Evolutionary conservation across 2,888 invertebrate species (phyloP), one percentile per base, ranked within the genome.

Genomic region (Eumacrocentrus americanus): DNA sequence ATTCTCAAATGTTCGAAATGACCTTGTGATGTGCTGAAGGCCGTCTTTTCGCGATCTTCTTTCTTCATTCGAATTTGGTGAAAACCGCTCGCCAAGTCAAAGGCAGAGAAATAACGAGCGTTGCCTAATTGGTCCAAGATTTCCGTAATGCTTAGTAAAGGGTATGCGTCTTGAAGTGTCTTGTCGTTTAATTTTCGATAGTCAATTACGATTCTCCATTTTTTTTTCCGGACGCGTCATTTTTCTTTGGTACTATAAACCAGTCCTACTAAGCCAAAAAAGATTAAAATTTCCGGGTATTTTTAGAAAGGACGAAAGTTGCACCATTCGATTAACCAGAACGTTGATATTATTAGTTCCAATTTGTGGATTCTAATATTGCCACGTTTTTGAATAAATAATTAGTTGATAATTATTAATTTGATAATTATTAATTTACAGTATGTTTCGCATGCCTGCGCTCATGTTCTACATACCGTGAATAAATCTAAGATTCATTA

Each of bases 11-110:
- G 63, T 22, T 66, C 47, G 7, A 57, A 63, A 52, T 61, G 59
- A 29, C 56, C 59, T n/a, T 47, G 47, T 2, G 47, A 48, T 5
- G 50, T 60, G 20, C 50, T 58, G 20, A 64, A 63, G 0, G 59
- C 51, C 14, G 58, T 65, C 47, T 63, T 60, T 1, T 55, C 14
- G 9, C 53, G 23, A 29, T 59, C 40, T 35, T 46, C 6, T 3
- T 25, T 22, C 22, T 61, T 53, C 61, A 64, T 60, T 12, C 67
- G 64, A n/a, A 70, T 64, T 52, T 71, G 70, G 46, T 73, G 68
- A 40, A 68, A 71, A 1, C 71, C 70, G 6, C 60, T 62, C 2
- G 69, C 67, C 1, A 70, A 29, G 44, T 72, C 70, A 1, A 72
- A 59, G 1, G 66, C 67, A 1, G 67, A 62, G 52, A 70, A 72